These are phyloP conservation scores for Phrynosoma blainvillii DNA, from an alignment of 2,113 vertebrate species.

Conservation along the genomic window DNA sequence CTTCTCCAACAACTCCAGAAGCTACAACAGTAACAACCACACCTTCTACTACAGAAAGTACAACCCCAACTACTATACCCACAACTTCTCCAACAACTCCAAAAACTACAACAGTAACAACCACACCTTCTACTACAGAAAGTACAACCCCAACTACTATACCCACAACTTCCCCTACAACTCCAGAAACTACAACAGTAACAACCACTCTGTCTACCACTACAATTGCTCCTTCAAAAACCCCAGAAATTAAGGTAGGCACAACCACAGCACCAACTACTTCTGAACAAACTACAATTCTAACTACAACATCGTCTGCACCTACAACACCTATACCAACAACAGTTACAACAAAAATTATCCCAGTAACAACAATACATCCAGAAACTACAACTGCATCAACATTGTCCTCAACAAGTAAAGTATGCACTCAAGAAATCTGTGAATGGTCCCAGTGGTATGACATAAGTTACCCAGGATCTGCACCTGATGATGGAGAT, in stretches of 20 bases:
- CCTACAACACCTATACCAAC: background rate
- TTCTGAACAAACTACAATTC: background rate
- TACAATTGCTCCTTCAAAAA: background rate
- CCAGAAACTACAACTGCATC: accelerated
- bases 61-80: background rate
- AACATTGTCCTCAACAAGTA: accelerated
- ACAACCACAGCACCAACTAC: background rate
- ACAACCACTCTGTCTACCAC: background rate
- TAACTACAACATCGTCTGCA: background rate
- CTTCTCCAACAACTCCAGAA: background rate
- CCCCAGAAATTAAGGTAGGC: background rate
- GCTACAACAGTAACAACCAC: background rate
- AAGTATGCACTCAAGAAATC: conserved; percentile 55
- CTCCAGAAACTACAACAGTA: background rate
- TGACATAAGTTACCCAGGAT: conserved; percentile 67
- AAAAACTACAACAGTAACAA: accelerated
- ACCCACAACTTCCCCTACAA: background rate
- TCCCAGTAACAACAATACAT: background rate
- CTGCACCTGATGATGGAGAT: conserved; percentile 70
- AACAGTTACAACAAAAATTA: background rate
- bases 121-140: background rate
- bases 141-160: background rate
- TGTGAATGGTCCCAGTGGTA: conserved; percentile 77
- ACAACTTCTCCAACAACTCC: background rate
- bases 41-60: background rate